Evolutionary conservation across 2,113 vertebrate species (phyloP).

Genomic region (Indri indri): DNA sequence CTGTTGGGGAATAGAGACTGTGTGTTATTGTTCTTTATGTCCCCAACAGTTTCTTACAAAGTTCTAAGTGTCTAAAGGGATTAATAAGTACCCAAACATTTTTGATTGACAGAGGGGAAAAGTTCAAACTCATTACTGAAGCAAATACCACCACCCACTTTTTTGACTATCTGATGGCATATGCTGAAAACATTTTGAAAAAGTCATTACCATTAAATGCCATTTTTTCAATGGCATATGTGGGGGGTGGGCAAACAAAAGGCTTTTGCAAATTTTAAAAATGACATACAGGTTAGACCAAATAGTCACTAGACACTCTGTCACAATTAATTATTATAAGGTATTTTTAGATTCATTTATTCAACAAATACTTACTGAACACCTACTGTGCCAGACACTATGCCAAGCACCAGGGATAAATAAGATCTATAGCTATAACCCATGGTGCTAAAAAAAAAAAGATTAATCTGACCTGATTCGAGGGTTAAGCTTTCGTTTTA

Average conservation of each 20-base stretch:
- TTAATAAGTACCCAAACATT: neutral
- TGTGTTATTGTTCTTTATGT: neutral
- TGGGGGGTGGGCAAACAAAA: neutral
- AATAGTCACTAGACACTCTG: neutral
- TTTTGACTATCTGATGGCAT: neutral
- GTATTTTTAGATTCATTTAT: constrained; percentile 18
- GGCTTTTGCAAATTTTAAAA: neutral
- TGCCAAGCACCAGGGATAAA: neutral
- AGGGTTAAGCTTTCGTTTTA: neutral
- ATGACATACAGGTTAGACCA: neutral
- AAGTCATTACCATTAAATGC: constrained; percentile 29
- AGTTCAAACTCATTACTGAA: constrained; percentile 44
- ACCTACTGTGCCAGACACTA: neutral
- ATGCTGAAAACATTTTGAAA: neutral
- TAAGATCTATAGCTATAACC: neutral
- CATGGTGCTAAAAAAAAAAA: neutral
- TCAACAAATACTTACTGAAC: neutral
- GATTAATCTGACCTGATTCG: neutral
- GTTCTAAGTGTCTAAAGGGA: neutral
- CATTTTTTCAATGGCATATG: neutral
- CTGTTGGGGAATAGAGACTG: neutral
- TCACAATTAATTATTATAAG: neutral
- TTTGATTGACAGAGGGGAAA: neutral
- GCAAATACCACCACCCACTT: neutral
- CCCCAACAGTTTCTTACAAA: neutral